Percentiles rank a stretch among this genome's conserved stretches.
Evolutionary conservation across 2,113 vertebrate genomes (phyloP).

Genomic region (Microtus pennsylvanicus): DNA sequence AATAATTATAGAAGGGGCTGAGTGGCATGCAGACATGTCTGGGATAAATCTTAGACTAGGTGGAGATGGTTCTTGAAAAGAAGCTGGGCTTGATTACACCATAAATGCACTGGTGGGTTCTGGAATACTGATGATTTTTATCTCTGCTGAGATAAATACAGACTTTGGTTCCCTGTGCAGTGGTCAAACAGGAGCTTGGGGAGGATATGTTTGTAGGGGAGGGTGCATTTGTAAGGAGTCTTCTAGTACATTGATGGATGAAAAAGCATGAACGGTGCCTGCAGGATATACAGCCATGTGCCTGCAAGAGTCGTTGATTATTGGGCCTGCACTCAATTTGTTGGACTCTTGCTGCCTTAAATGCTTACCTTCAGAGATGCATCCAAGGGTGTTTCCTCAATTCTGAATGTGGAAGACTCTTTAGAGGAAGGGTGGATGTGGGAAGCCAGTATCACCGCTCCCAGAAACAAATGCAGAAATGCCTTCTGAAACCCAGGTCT

Average conservation of each 20-base stretch:
- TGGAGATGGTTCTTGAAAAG: neutral
- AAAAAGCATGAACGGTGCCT: neutral
- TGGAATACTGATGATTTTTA: neutral
- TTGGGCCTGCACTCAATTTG: neutral
- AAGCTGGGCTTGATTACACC: constrained; percentile 28
- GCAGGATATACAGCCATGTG: neutral
- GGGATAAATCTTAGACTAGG: neutral
- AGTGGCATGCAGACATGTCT: neutral
- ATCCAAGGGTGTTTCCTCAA: neutral
- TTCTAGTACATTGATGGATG: neutral
- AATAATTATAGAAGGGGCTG: neutral
- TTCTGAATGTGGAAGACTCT: neutral
- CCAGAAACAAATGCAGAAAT: neutral
- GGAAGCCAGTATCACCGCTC: neutral
- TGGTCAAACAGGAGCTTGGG: neutral
- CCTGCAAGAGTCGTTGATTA: neutral
- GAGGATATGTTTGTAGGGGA: neutral
- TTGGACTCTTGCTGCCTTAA: accelerated
- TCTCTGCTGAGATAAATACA: neutral
- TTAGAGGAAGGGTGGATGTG: neutral
- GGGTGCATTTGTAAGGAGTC: neutral
- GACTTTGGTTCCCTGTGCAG: neutral
- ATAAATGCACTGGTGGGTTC: neutral
- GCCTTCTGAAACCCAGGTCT: neutral
- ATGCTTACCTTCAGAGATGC: accelerated